These are phyloP conservation scores for Leptodactylus fuscus DNA, from an alignment of 2,113 vertebrate species.

Conservation along the genomic window DNA sequence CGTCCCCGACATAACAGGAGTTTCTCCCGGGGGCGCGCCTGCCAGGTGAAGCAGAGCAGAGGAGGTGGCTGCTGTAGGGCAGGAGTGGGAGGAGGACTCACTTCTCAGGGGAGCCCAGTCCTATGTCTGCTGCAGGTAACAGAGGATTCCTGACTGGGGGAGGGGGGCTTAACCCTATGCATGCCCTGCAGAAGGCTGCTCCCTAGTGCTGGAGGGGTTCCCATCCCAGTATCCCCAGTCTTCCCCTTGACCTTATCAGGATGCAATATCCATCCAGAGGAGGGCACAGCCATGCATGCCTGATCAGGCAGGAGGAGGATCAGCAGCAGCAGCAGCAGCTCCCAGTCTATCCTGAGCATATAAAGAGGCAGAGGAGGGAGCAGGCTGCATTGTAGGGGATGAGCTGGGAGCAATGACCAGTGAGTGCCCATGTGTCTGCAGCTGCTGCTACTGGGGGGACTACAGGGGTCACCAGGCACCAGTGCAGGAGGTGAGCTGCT, in stretches of 20 bases:
- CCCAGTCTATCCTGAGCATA: too few species aligned
- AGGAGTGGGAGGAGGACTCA: neutral
- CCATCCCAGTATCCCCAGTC: neutral
- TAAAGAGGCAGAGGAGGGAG: neutral
- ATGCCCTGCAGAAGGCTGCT: neutral
- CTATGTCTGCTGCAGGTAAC: conserved; percentile 62
- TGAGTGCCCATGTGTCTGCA: too few species aligned
- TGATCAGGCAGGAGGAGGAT: conserved; percentile 33
- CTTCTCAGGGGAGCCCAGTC: conserved; percentile 63
- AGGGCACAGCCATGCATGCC: neutral
- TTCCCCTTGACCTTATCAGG: conserved; percentile 46
- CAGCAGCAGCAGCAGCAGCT: too few species aligned
- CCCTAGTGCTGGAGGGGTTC: conserved; percentile 25
- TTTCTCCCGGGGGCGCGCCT: neutral
- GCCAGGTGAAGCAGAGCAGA: neutral
- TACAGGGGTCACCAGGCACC: neutral
- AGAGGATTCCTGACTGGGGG: conserved; percentile 25
- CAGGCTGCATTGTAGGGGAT: neutral
- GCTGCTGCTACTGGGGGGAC: too few species aligned
- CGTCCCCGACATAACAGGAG: neutral
- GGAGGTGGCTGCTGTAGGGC: neutral
- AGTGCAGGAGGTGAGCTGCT: neutral
- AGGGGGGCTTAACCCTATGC: conserved; percentile 30
- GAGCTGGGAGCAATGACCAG: conserved; percentile 37
- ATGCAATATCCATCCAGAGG: conserved; percentile 28